Base-by-base conservation (phyloP, 2,797 vertebrate genomes). In the Amblyopsis hoosieri region DNA sequence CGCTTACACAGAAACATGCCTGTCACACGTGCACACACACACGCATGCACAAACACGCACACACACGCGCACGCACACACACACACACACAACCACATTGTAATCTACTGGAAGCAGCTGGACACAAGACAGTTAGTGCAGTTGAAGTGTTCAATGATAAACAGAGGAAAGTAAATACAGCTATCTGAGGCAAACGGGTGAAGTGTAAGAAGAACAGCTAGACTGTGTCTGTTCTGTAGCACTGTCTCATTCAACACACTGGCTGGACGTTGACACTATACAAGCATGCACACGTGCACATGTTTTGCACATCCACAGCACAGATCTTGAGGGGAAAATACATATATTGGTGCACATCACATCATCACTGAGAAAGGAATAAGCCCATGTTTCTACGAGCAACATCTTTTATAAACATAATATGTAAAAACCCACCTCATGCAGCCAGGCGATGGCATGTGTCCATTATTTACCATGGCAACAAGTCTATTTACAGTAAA, bases 61-160 rank as follows among this genome's bases (percentile, higher is more conserved):
- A 31, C 19, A 71, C 31, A 58, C 59, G 69, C 52, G 48, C 37
- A 57, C 47, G 45, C 29, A 19, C 64, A 59, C 48, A 61, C 31
- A 42, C 45, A 66, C 59, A 47, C 64, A 62, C 54, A 60, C 69
- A 73, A 50, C 57, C 50, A 68, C 33, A 65, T 46, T 15, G 66
- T 72, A 82, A 86, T 89, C 83, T 84, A 68, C 58, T 14, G 71
- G 72, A 78, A 88, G 73, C 85, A 90, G 84, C 84, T 87, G 81
- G 76, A 76, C 29, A 31, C 12, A 33, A 64, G 69, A 83, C 71
- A 85, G 67, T 61, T 54, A 29, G 53, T 50, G 71, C 70, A 62
- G 71, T 85, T 76, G 69, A 71, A 45, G 67, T 74, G 79, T 84
- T 82, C 82, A 83, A 90, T 82, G 82, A 77, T 81, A 81, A 85